Evolutionary conservation across 1,140 invertebrate species (phyloP).

Genomic region (Lasioglossum baleicum): DNA sequence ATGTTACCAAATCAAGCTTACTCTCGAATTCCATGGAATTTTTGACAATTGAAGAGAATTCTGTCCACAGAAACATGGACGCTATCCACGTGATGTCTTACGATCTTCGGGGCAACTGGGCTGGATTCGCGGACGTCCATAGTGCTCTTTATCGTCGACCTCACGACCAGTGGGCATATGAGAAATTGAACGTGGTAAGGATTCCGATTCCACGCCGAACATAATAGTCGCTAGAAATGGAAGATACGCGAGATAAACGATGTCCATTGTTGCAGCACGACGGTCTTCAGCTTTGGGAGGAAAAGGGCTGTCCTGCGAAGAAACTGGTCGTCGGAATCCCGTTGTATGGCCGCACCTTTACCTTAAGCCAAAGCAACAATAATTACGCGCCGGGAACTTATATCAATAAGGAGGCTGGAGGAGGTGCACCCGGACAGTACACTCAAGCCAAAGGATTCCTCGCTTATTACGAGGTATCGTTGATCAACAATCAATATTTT

Average conservation of each 20-base stretch:
- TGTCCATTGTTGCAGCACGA: constrained; percentile 84
- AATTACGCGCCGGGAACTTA: constrained; percentile 91
- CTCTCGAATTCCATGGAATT: too few relatives aligned
- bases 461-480: constrained; percentile 90
- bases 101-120: constrained; percentile 95
- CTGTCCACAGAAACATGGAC: constrained; percentile 82
- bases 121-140: constrained; percentile 92
- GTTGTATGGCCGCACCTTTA: constrained; percentile 92
- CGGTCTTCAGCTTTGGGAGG: constrained; percentile 90
- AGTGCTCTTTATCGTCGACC: constrained; percentile 91
- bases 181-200: constrained; percentile 92
- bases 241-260: too few relatives aligned
- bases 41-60: too few relatives aligned
- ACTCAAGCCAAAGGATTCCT: constrained; percentile 92
- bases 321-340: constrained; percentile 94
- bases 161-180: constrained; percentile 92
- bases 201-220: not conserved
- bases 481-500: constrained; percentile 2
- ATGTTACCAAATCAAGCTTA: too few relatives aligned
- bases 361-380: constrained; percentile 88
- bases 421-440: constrained; percentile 90
- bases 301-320: constrained; percentile 91
- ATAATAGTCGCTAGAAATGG: too few relatives aligned
- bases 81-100: constrained; percentile 95
- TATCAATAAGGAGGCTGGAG: constrained; percentile 92